Percentiles rank a stretch among this genome's conserved stretches.
These are phyloP conservation scores for Epizoanthus rinbou DNA, from an alignment of 92 coral and sea anemone genomes.

Conservation along the genomic window DNA sequence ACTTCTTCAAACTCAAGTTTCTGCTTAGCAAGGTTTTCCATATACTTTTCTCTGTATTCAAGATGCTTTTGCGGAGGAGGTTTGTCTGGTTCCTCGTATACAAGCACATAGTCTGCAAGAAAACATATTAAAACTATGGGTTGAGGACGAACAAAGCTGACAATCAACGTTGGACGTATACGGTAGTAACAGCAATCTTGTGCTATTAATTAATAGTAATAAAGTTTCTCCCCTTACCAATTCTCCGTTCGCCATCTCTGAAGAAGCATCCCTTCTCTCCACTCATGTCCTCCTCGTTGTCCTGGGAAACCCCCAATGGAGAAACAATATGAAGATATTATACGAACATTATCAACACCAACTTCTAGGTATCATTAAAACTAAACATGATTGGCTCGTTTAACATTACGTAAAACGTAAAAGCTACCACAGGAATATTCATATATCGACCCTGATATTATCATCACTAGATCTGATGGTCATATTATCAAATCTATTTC, in stretches of 20 bases:
- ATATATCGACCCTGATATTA: too few relatives aligned
- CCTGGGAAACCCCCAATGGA: slow-evolving; percentile 38
- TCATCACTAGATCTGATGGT: too few relatives aligned
- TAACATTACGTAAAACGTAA: too few relatives aligned
- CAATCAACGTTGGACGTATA: too few relatives aligned
- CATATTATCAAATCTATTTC: too few relatives aligned
- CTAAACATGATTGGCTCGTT: too few relatives aligned
- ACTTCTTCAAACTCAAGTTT: slow-evolving; percentile 99
- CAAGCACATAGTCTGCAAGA: slow-evolving; percentile 78
- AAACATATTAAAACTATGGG: not conserved
- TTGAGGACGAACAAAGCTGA: too few relatives aligned
- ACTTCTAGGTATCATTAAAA: not conserved
- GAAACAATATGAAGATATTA: not conserved
- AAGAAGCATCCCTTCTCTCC: slow-evolving; percentile 97
- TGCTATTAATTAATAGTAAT: too few relatives aligned
- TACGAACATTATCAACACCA: not conserved
- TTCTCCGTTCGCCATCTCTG: slow-evolving; percentile 95
- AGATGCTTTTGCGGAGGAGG: slow-evolving; percentile 77
- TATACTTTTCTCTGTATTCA: slow-evolving; percentile 81
- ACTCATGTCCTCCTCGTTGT: slow-evolving; percentile 92
- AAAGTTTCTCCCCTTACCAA: slow-evolving; percentile 55
- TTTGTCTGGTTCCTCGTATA: slow-evolving; percentile 84
- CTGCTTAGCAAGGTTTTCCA: slow-evolving; percentile 88
- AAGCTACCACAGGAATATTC: too few relatives aligned
- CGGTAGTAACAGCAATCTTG: too few relatives aligned